Percentiles rank a stretch among this genome's conserved stretches.
Evolutionary conservation across 2,113 vertebrate genomes (phyloP).

Genomic region (Balaeniceps rex): DNA sequence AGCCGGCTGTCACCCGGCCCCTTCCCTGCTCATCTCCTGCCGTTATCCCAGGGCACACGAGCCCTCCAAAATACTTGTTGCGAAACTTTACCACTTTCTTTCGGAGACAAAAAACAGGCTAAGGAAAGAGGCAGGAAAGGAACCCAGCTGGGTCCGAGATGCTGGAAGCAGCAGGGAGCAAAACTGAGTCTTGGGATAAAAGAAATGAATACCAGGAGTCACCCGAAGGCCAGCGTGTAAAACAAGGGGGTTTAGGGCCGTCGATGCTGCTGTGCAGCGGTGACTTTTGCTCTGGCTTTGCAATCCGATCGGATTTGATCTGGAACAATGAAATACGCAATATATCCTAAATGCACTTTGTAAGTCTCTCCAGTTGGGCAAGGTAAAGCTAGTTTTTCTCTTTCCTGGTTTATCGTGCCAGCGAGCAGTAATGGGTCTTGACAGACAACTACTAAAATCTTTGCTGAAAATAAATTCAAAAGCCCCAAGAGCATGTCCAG

Average conservation of each 20-base stretch:
- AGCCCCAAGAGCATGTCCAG: rapidly evolving
- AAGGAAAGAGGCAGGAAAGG: neutral
- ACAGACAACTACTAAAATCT: neutral
- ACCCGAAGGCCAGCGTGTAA: neutral
- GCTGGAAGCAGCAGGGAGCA: neutral
- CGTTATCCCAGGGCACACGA: neutral
- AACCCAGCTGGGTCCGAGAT: neutral
- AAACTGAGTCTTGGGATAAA: neutral
- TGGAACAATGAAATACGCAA: neutral
- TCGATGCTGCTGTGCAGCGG: neutral
- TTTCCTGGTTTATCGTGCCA: neutral
- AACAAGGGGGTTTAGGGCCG: neutral
- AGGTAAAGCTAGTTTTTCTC: neutral
- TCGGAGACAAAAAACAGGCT: neutral
- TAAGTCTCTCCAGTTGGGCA: neutral
- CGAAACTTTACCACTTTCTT: neutral
- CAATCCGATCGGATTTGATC: neutral
- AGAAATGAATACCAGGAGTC: neutral
- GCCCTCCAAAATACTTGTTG: neutral
- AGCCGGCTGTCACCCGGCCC: neutral
- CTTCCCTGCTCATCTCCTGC: neutral
- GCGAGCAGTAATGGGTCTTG: neutral
- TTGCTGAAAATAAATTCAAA: neutral
- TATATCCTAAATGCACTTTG: neutral
- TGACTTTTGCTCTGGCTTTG: neutral